Base-by-base conservation (phyloP, 2,797 vertebrate genomes). In the Molothrus ater region DNA sequence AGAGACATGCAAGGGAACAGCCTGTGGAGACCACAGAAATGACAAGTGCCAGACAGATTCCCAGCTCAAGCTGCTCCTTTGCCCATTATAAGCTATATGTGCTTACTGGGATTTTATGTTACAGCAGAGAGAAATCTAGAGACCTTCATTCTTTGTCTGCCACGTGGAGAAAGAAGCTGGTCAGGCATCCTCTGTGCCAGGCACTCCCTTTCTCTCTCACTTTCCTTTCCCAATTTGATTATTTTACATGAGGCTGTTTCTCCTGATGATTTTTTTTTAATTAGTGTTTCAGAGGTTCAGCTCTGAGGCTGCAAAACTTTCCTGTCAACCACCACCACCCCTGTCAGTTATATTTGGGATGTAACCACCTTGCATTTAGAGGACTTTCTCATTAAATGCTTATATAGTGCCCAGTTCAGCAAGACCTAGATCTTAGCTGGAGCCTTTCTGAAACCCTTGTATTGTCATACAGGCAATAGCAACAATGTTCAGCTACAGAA, bases 401-500 rank as follows among this genome's bases (percentile, higher is more conserved):
- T 63, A n/a, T 13, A 21, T 5, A 78, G 40, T 28, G 18, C 69
- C 47, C 60, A 43, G 38, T 54, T 91, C 48, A 66, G 80, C 29
- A 54, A 63, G 53, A 80, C 20, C 18, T 31, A 57, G 34, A 29
- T 54, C 22, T 76, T 82, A 81, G 42, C 43, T 74, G 45, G 18
- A 80, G 11, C 9, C 28, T 76, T 86, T 88, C 64, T 80, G 53
- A 74, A 88, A 29, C 4, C 15, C 51, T 59, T 45, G 4, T 17
- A 15, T 18, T 82, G 34, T 43, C 16, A 47, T 9, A 32, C 6
- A 40, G 59, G 66, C 75, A 80, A 65, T 28, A 96, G 59, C 94
- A 90, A 50, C 90, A 76, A 86, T 61, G 78, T 92, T 60, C 48
- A 85, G 79, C 80, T 78, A 92, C 81, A 93, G 95, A 96, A 92